Base-by-base conservation (phyloP, 1,140 invertebrate genomes). In the Oryctes rhinoceros region DNA sequence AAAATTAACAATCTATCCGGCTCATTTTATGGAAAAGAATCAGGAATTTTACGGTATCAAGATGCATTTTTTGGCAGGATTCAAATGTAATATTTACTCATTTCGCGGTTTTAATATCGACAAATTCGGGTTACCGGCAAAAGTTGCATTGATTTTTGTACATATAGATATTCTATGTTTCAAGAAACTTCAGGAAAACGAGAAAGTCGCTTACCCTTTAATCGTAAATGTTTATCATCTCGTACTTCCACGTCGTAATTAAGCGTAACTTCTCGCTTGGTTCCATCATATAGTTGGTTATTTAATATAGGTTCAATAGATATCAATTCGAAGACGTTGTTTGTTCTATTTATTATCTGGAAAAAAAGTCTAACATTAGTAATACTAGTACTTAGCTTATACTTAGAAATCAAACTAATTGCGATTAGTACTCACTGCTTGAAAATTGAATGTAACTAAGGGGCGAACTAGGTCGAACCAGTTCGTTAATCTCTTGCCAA, bases 291-390 rank as follows among this genome's bases (percentile, higher is more conserved):
- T 0, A 91, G 90, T 81, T 91, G 90, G 76, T 94, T 92, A 15
- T 93, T 92, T 62, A 94, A 89, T 10, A 96, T 92, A 0, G 94
- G 92, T 81, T 96, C 94, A 0, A 95, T 93, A 0, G 96, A 96
- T n/a, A 96, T 92, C 84, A 98, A 86, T 88, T 98, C 97, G 88
- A 99, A 99, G 81, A 98, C 97, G 87, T 98, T 98, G 87, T 99
- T 99, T 5, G 96, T 97, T 83, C 97, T 92, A 84, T 96, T 95
- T 80, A 98, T 89, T 84, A 99, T 97, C 97, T 98, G 88, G 49
- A 88, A 86, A 84, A 62, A n/a, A 20, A 30, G 0, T 30, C 24
- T 30, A 30, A 30, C 24, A 30, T 30, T 30, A 30, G 53, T 62
- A 62, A 4, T 44, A 44, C 39, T 30, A 30, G 24, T 30, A 30